These are phyloP conservation scores for Pollenia angustigena DNA, from an alignment of 2,888 invertebrate genomes.

Conservation along the genomic window DNA sequence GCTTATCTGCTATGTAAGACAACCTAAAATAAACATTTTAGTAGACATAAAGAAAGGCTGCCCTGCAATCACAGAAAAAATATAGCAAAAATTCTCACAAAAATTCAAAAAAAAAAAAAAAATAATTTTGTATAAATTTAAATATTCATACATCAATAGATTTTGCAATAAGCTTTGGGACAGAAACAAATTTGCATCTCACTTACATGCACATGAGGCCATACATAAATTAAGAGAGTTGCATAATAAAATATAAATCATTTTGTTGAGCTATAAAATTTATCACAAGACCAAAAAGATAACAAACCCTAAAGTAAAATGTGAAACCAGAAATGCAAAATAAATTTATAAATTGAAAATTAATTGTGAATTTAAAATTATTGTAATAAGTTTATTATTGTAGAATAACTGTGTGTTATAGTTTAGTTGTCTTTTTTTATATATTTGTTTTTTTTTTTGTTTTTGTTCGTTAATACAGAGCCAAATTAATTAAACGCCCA, in stretches of 20 bases:
- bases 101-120: too few species aligned
- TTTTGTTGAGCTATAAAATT: background rate
- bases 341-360: background rate
- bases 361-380: background rate
- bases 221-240: too few species aligned
- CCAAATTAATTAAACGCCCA: slow-evolving; percentile 47
- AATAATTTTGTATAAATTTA: background rate
- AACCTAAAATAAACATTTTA: too few species aligned
- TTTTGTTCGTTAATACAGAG: background rate
- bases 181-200: slow-evolving; percentile 19
- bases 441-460: background rate
- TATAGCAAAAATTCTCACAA: too few species aligned
- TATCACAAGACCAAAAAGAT: background rate
- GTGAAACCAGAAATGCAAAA: background rate
- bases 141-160: slow-evolving; percentile 38
- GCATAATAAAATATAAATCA: slow-evolving; percentile 19
- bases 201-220: background rate
- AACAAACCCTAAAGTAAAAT: background rate
- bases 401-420: background rate
- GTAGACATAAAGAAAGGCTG: too few species aligned
- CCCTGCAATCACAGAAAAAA: too few species aligned
- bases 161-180: slow-evolving; percentile 21
- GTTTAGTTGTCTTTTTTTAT: background rate
- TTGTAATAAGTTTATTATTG: too few species aligned
- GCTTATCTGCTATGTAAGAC: too few species aligned